Percentiles rank a stretch among this genome's conserved stretches.
phyloP scores from a whole-genome alignment of 1,140 invertebrate species.

The Macrostomum lignano region DNA sequence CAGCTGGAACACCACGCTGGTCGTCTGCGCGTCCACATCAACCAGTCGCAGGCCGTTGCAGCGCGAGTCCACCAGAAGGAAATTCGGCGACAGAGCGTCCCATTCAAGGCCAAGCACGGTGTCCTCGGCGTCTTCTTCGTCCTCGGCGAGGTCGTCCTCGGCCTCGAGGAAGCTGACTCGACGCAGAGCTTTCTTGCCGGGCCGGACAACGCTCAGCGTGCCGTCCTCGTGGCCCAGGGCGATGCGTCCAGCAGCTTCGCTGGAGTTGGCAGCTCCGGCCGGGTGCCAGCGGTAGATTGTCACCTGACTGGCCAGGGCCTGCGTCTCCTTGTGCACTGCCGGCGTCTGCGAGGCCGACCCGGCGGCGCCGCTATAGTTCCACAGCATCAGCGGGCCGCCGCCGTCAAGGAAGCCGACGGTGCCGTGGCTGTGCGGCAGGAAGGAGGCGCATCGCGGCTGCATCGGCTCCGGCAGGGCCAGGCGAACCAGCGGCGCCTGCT shows the following conservation, averaged over 20 bases:
- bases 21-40: slow-evolving; percentile 14
- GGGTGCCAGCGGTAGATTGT: too few species aligned
- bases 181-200: slow-evolving; percentile 13
- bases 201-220: slow-evolving; percentile 20
- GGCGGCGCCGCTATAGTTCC: slow-evolving; percentile 12
- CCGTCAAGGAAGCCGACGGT: slow-evolving; percentile 15
- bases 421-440: slow-evolving; percentile 11
- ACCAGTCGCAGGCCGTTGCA: slow-evolving; percentile 18
- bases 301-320: too few species aligned
- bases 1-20: slow-evolving; percentile 20
- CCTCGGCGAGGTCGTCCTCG: too few species aligned
- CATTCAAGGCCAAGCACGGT: slow-evolving; percentile 21
- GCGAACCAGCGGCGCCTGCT: slow-evolving; percentile 14
- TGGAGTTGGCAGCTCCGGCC: too few species aligned
- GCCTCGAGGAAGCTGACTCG: slow-evolving; percentile 7
- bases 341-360: too few species aligned
- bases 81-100: slow-evolving; percentile 29
- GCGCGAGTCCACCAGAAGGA: slow-evolving; percentile 21
- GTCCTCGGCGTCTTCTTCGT: slow-evolving; percentile 10
- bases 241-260: too few species aligned
- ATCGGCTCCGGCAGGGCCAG: slow-evolving; percentile 12
- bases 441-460: slow-evolving; percentile 12
- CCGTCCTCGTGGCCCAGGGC: slow-evolving; percentile 27
- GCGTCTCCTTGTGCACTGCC: too few species aligned
- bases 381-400: slow-evolving; percentile 18